These are phyloP conservation scores for Exocentrus adspersus DNA, from an alignment of 2,888 invertebrate genomes.

Conservation along the genomic window DNA sequence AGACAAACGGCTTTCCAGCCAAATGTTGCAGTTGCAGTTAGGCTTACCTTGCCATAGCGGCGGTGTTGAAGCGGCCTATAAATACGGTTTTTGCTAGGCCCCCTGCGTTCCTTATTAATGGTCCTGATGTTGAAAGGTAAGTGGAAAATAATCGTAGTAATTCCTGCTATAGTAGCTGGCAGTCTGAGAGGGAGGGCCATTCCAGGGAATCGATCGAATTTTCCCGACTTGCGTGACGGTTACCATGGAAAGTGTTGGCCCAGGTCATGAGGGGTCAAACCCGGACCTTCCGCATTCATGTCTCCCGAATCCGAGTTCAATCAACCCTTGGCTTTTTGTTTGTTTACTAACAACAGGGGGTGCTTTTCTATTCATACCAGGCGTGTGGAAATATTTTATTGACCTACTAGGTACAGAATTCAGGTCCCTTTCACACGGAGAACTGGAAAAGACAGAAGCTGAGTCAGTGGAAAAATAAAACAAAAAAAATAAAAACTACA, in stretches of 20 bases:
- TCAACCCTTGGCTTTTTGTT: constrained; percentile 48
- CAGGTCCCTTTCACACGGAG: no score
- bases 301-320: constrained; percentile 49
- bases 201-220: constrained; percentile 59
- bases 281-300: constrained; percentile 62
- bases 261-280: constrained; percentile 66
- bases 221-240: constrained; percentile 64
- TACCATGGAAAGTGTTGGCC: constrained; percentile 67
- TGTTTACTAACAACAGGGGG: constrained; percentile 49
- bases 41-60: not conserved
- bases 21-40: no score
- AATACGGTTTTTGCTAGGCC: not conserved
- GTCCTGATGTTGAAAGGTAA: constrained; percentile 26
- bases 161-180: constrained; percentile 27
- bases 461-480: no score
- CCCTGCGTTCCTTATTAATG: constrained; percentile 8
- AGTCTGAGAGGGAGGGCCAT: constrained; percentile 36
- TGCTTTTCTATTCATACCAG: constrained; percentile 19
- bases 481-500: no score
- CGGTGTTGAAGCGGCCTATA: not conserved
- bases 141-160: constrained; percentile 36
- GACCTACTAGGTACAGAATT: no score
- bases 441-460: no score
- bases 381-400: not conserved
- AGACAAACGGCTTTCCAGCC: no score